phyloP scores from a whole-genome alignment of 2,797 vertebrate species.

The Danio kyathit region DNA sequence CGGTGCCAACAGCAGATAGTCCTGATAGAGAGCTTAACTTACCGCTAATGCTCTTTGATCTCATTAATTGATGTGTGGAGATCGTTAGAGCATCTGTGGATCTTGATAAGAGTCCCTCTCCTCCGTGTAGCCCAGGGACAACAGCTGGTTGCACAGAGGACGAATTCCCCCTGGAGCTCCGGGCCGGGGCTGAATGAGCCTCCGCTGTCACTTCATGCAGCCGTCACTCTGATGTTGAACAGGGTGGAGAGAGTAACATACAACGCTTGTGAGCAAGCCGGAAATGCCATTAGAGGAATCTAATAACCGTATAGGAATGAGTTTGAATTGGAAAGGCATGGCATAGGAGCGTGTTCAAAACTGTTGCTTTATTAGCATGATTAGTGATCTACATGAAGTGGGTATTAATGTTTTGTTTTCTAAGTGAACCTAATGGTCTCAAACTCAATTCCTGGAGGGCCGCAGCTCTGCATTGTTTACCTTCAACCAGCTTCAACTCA shows the following conservation, averaged over 20 bases:
- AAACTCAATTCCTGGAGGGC: too few species aligned
- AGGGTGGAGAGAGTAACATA: constrained; percentile 50
- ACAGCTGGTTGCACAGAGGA: constrained; percentile 66
- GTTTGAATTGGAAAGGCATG: background rate
- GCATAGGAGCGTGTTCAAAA: background rate
- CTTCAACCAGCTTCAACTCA: too few species aligned
- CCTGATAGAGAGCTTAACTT: constrained; percentile 43
- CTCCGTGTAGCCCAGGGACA: constrained; percentile 39
- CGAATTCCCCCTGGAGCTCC: constrained; percentile 70
- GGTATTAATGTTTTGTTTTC: too few species aligned
- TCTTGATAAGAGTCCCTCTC: constrained; percentile 56
- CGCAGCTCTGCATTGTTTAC: too few species aligned
- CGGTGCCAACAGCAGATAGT: constrained; percentile 53
- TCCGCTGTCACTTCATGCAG: constrained; percentile 66
- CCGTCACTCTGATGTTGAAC: constrained; percentile 68
- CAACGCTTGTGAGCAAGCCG: background rate
- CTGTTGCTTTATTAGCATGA: background rate
- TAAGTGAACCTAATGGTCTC: too few species aligned
- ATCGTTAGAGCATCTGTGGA: constrained; percentile 48
- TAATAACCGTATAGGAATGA: constrained; percentile 11
- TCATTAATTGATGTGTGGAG: constrained; percentile 45
- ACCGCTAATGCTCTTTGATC: constrained; percentile 44
- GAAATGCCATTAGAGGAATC: constrained; percentile 4
- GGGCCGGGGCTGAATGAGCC: constrained; percentile 50
- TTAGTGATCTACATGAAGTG: background rate